Evolutionary conservation across 2,113 vertebrate species (phyloP).

Genomic region (Protobothrops mucrosquamatus): DNA sequence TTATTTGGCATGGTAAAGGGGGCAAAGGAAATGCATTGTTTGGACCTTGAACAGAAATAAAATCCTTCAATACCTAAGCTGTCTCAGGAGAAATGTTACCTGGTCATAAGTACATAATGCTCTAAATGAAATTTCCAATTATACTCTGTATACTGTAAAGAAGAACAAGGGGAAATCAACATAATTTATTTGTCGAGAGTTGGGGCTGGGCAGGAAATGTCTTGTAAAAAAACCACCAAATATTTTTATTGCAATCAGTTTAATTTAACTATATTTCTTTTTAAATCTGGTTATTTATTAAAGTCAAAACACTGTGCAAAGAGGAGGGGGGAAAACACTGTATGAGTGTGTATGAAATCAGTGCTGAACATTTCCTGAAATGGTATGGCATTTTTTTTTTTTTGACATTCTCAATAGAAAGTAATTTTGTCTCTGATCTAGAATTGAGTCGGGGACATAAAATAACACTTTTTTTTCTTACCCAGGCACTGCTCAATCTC

Average conservation of each 20-base stretch:
- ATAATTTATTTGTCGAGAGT: not conserved
- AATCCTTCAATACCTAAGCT: not conserved
- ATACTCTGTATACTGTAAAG: not conserved
- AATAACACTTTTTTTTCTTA: not conserved
- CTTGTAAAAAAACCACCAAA: not conserved
- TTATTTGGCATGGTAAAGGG: not conserved
- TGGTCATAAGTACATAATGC: not conserved
- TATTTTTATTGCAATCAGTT: not conserved
- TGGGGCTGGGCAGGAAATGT: not conserved
- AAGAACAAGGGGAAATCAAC: not conserved
- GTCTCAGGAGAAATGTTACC: not conserved
- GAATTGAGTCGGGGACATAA: not conserved
- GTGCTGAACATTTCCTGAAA: not conserved
- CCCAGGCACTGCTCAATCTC: not conserved
- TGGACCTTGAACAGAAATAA: not conserved
- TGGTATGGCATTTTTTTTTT: not conserved
- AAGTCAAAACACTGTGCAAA: not conserved
- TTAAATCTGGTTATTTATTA: not conserved
- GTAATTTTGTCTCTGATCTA: not conserved
- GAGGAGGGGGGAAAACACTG: not conserved
- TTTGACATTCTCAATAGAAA: not conserved
- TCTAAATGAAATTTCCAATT: conserved; percentile 3
- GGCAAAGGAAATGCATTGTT: not conserved
- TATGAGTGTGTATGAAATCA: not conserved
- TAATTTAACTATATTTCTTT: not conserved